phyloP scores from a whole-genome alignment of 2,113 vertebrate genomes.

The Taxidea taxus region DNA sequence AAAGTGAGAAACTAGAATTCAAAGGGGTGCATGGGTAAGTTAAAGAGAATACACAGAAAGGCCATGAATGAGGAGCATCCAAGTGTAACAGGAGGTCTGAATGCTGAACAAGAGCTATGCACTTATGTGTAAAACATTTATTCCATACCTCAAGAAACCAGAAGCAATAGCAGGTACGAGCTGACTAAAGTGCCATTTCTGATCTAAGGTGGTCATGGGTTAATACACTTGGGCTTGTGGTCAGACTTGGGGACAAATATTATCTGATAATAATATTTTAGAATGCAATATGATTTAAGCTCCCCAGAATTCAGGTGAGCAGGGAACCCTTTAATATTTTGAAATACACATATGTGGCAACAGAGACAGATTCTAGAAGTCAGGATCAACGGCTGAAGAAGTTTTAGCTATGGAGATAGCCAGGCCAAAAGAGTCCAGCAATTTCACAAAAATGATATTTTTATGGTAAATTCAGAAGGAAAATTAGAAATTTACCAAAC shows the following conservation, averaged over 20 bases:
- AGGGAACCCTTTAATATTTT: accelerated
- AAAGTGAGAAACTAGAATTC: background rate
- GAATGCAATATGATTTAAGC: background rate
- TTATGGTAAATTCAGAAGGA: background rate
- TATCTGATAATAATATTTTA: background rate
- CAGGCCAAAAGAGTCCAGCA: background rate
- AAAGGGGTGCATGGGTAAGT: background rate
- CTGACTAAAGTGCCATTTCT: background rate
- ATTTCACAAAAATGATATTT: background rate
- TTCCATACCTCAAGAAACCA: background rate
- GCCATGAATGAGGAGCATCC: background rate
- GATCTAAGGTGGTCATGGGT: accelerated
- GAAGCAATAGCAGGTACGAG: accelerated
- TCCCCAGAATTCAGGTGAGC: background rate
- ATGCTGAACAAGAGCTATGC: background rate
- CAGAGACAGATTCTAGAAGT: background rate
- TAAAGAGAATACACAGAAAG: background rate
- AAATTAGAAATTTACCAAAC: background rate
- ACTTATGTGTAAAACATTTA: background rate
- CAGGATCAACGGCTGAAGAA: background rate
- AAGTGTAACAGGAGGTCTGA: background rate
- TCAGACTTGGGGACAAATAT: background rate
- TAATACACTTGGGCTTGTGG: background rate
- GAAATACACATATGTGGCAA: accelerated
- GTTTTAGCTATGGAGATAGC: background rate